Percentiles rank a stretch among this genome's conserved stretches.
phyloP scores from a whole-genome alignment of 2,113 vertebrate genomes.

The Petaurus breviceps region DNA sequence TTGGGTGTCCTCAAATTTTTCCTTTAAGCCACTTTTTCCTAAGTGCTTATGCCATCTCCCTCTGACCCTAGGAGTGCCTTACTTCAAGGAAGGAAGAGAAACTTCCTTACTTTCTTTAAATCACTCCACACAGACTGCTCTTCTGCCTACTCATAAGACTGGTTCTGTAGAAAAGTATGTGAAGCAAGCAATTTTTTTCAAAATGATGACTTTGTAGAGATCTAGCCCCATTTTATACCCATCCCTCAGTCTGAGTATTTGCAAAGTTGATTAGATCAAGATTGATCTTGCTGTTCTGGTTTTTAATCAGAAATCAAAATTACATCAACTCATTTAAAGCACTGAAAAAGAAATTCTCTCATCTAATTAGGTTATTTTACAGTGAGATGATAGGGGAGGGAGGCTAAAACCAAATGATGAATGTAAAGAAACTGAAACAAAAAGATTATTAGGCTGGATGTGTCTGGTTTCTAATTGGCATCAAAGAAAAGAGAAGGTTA shows the following conservation, averaged over 20 bases:
- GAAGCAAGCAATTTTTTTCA: neutral
- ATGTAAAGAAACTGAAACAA: constrained; percentile 20
- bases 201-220: neutral
- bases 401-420: neutral
- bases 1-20: neutral
- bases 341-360: neutral
- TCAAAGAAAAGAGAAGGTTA: constrained; percentile 41
- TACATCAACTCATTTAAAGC: constrained; percentile 23
- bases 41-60: neutral
- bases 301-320: constrained; percentile 50
- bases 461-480: constrained; percentile 38
- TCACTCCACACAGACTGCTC: neutral
- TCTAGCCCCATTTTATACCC: neutral
- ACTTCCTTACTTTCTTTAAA: neutral
- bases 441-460: constrained; percentile 34
- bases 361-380: constrained; percentile 13
- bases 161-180: neutral
- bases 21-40: neutral
- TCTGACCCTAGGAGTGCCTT: neutral
- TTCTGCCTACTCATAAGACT: neutral
- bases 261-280: neutral
- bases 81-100: neutral
- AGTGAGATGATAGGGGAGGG: neutral
- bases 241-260: neutral
- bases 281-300: constrained; percentile 21